Base-by-base conservation (phyloP, 2,113 vertebrate species). In the Circaetus cinerascens region DNA sequence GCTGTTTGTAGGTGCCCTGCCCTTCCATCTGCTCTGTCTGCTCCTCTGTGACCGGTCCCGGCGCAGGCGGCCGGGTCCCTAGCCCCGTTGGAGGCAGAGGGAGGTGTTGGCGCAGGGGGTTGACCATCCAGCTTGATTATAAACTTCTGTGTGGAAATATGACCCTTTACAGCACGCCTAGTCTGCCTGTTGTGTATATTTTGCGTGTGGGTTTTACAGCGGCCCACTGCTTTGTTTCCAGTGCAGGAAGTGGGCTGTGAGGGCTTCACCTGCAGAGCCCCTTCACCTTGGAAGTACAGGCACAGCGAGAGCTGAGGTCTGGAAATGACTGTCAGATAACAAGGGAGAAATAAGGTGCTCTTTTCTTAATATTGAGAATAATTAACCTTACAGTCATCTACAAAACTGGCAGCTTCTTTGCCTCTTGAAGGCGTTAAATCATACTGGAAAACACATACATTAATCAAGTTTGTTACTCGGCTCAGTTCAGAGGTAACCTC, bases 391-490 rank as follows among this genome's bases (percentile, higher is more conserved):
- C 14, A 19, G 27, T 21, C 20, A 30, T 29, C 43, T 45, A 4
- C 48, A 23, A 43, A 45, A 15, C 15, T 4, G 12, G 12, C 7
- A 2, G 9, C 6, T 88, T 69, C 29, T 80, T 36, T 79, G 23
- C 41, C 5, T 68, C 43, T 67, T 45, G 18, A 43, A 45, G 36
- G 11, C 6, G 13, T 26, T n/a, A 13, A 36, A 13, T 62, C 27
- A 4, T 22, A 16, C 5, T 14, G 25, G 12, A 34, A 75, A 48
- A 27, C 7, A 6, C 9, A 5, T 6, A 9, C 29, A 82, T 73
- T 29, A 16, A n/a, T 41, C 9, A 27, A 4, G 14, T 36, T 15
- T 45, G n/a, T 27, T 30, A 5, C 5, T 50, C 0, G 0, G 11
- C 41, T 83, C 15, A 3, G 59, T 41, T 55, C 7, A 9, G 55